phyloP scores from a whole-genome alignment of 2,888 invertebrate species.

The Cylloceria caligata region DNA sequence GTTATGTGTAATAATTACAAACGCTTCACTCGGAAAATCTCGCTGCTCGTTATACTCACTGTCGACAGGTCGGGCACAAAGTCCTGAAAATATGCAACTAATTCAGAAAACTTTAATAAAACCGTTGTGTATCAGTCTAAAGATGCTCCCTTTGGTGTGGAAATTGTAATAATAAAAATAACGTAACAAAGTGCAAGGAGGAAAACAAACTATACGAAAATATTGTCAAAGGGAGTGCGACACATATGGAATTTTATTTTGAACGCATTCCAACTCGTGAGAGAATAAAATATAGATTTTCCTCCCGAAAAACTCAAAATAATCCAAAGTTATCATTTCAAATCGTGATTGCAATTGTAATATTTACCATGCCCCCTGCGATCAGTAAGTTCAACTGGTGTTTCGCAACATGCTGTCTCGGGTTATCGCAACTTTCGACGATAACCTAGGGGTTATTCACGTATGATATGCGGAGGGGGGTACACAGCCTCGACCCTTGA shows the following conservation, averaged over 20 bases:
- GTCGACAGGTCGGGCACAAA: slow-evolving; percentile 85
- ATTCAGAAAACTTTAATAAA: slow-evolving; percentile 76
- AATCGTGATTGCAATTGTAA: slow-evolving; percentile 52
- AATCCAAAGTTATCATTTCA: slow-evolving; percentile 10
- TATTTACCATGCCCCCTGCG: slow-evolving; percentile 63
- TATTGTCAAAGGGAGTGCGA: slow-evolving; percentile 26
- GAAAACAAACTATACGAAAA: slow-evolving; percentile 16
- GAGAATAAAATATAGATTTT: slow-evolving; percentile 43
- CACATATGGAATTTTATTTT: slow-evolving; percentile 23
- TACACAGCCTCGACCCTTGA: slow-evolving; percentile 29
- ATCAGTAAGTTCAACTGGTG: slow-evolving; percentile 51
- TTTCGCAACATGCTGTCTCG: slow-evolving; percentile 45
- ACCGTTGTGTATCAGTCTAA: slow-evolving; percentile 27
- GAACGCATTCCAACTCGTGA: slow-evolving; percentile 51
- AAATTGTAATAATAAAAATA: slow-evolving; percentile 12
- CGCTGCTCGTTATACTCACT: slow-evolving; percentile 84
- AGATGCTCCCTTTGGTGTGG: slow-evolving; percentile 19
- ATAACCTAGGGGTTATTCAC: slow-evolving; percentile 59
- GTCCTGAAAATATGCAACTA: slow-evolving; percentile 85
- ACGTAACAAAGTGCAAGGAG: slow-evolving; percentile 29
- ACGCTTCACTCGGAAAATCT: slow-evolving; percentile 83
- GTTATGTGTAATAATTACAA: slow-evolving; percentile 78
- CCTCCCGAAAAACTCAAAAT: slow-evolving; percentile 16
- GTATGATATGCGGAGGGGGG: slow-evolving; percentile 27
- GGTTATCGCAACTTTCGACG: slow-evolving; percentile 53